Evolutionary conservation across 2,113 vertebrate genomes (phyloP).

Genomic region (Ageneiosus marmoratus): DNA sequence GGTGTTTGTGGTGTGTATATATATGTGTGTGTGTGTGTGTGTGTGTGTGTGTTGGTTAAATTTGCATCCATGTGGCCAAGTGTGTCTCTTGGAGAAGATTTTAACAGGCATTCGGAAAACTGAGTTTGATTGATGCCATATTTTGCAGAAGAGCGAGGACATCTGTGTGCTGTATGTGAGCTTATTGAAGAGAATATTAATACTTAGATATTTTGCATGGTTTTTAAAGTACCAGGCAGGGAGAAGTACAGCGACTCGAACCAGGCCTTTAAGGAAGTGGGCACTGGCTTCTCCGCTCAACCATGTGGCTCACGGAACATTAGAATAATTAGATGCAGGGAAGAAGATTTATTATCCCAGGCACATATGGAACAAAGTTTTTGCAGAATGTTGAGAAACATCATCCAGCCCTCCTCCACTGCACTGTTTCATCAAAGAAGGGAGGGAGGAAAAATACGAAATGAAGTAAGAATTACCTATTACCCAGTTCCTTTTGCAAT

Average conservation of each 20-base stretch:
- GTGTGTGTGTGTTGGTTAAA: constrained; percentile 3
- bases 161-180: constrained; percentile 13
- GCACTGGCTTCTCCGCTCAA: constrained; percentile 32
- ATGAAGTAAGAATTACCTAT: constrained; percentile 48
- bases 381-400: constrained; percentile 52
- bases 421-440: constrained; percentile 33
- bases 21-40: no score
- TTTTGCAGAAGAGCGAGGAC: constrained; percentile 13
- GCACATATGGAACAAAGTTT: constrained; percentile 38
- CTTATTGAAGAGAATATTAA: constrained; percentile 19
- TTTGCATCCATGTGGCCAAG: constrained; percentile 33
- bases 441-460: constrained; percentile 1
- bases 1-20: no score
- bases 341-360: constrained; percentile 52
- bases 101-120: constrained; percentile 27
- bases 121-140: constrained; percentile 22
- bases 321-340: constrained; percentile 60
- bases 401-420: constrained; percentile 27
- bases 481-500: constrained; percentile 50
- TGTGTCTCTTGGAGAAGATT: constrained; percentile 34
- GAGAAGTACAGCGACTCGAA: background rate
- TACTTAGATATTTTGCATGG: constrained; percentile 23
- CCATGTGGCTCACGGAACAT: constrained; percentile 54
- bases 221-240: constrained; percentile 22
- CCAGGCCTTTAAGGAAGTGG: constrained; percentile 40